These are phyloP conservation scores for Piprites chloris DNA, from an alignment of 2,113 vertebrate species.

Conservation along the genomic window DNA sequence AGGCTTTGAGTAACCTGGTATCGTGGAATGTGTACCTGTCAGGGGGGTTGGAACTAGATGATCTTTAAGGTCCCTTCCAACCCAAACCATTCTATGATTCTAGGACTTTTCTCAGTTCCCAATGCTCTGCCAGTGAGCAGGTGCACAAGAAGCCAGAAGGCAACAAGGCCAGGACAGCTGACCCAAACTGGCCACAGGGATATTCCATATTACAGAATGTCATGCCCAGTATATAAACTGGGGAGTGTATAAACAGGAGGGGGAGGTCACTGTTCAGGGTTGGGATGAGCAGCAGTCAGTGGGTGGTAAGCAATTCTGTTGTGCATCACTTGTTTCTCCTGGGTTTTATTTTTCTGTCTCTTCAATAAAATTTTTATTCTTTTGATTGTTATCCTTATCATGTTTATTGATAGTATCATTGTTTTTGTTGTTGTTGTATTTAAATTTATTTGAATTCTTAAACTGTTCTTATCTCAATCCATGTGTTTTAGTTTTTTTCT, in stretches of 20 bases:
- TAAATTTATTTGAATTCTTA: background rate
- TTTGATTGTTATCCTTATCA: background rate
- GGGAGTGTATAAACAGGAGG: background rate
- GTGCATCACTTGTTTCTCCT: background rate
- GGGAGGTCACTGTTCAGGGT: background rate
- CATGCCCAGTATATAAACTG: background rate
- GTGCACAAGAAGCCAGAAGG: background rate
- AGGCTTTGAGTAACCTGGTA: background rate
- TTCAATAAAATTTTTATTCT: background rate
- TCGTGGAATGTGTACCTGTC: background rate
- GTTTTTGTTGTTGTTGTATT: background rate
- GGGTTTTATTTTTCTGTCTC: background rate
- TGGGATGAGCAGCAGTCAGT: background rate
- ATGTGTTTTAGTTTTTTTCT: background rate
- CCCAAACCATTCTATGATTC: background rate
- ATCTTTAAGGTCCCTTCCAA: background rate
- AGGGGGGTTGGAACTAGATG: background rate
- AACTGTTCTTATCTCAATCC: background rate
- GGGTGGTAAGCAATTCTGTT: background rate
- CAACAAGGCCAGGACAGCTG: background rate
- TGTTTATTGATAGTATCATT: background rate
- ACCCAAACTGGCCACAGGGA: background rate
- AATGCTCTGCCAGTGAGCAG: background rate
- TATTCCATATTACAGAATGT: background rate
- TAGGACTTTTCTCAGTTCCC: background rate